Evolutionary conservation across 35 echinoderm and acorn worm species (phyloP).

Genomic region (Chiridota heheva): DNA sequence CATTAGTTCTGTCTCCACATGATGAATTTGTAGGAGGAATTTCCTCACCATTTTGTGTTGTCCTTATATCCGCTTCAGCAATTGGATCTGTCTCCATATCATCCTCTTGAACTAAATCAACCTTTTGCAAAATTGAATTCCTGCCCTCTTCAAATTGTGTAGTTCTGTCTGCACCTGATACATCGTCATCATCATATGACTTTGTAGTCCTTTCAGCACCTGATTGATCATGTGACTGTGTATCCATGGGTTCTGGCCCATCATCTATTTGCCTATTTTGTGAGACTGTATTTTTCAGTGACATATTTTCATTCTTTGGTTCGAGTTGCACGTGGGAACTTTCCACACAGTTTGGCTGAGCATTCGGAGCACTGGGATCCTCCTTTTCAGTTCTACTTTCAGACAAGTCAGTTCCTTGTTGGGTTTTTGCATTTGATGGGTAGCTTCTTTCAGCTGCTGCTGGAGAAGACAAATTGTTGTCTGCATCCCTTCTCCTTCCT

Average conservation of each 20-base stretch:
- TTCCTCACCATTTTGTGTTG: too few relatives aligned
- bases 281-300: too few relatives aligned
- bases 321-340: neutral
- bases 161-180: neutral
- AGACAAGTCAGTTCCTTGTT: neutral
- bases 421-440: slow-evolving; percentile 46
- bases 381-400: neutral
- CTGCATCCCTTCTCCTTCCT: slow-evolving; percentile 98
- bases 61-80: neutral
- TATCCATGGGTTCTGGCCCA: too few relatives aligned
- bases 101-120: neutral
- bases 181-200: neutral
- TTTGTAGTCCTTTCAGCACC: slow-evolving; percentile 23
- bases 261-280: too few relatives aligned
- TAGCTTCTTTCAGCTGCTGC: slow-evolving; percentile 87
- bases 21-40: too few relatives aligned
- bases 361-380: neutral
- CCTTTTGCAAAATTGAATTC: too few relatives aligned
- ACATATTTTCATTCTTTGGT: too few relatives aligned
- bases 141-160: slow-evolving; percentile 2
- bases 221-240: too few relatives aligned
- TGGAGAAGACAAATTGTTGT: slow-evolving; percentile 93
- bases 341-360: neutral
- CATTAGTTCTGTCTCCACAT: too few relatives aligned
- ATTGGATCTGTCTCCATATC: slow-evolving; percentile 1